Evolutionary conservation across 2,888 invertebrate genomes (phyloP), one percentile per base, ranked within the genome.

Genomic region (Phalangium opilio): DNA sequence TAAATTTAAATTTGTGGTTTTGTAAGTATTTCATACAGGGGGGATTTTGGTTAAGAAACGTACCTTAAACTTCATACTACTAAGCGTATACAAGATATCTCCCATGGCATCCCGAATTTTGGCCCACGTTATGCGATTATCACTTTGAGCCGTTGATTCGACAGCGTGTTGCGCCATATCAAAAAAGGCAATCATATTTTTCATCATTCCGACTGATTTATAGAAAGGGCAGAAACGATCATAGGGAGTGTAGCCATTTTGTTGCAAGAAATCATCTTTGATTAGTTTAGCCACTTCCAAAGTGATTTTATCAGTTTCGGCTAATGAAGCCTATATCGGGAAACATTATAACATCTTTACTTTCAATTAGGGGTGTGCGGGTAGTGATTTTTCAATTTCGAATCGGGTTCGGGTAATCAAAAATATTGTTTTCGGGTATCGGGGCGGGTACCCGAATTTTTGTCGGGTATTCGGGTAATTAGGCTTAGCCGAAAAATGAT

Each of bases 141-240:
- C 98, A 39, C 89, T 89, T 72, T 96, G 95, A 46, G 96, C 90
- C 21, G 98, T 98, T 53, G 87, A 81, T 72, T 98, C 96, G 2
- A 99, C 95, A 1, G 95, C 86, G 67, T 96, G 96, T 53, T 90
- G 80, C 33, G 98, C 81, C 83, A 95, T 81, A 70, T 99, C 98
- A 71, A 96, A 98, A 73, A 99, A 91, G 46, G 86, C 75, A 64
- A 99, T 93, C 70, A 99, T 93, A 75, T 98, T 99, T 67, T 78
- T 81, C 65, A 99, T 69, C 96, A 99, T 99, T 59, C 93, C 96
- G 50, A 91, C 90, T 14, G 96, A 96, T 75, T 98, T 99, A 77
- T 96, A 99, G 77, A 99, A 99, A 62, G 98, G 98, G 65, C 98
- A 99, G 77, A 91, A 96, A 55, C 96, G 79, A 72, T 90, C 90